Evolutionary conservation across 2,113 vertebrate genomes (phyloP).

Genomic region (Oncorhynchus clarkii): DNA sequence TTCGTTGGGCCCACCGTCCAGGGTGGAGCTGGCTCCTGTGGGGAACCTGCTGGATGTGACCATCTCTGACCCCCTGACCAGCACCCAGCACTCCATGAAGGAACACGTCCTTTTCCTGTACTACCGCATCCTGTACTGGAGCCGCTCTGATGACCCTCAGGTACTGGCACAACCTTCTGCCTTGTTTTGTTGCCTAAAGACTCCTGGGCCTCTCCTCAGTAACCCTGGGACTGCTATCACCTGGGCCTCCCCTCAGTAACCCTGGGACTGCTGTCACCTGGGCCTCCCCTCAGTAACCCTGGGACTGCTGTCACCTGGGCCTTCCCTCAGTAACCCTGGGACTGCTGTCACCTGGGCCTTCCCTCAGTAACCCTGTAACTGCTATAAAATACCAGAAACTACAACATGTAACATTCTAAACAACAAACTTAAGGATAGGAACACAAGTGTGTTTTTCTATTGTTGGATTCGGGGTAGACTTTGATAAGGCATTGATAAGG

Average conservation of each 20-base stretch:
- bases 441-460: not conserved
- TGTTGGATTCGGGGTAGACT: no score
- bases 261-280: no score
- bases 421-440: not conserved
- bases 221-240: no score
- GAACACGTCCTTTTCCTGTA: not conserved
- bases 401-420: not conserved
- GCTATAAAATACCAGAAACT: no score
- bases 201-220: not conserved
- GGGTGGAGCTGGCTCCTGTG: conserved; percentile 30
- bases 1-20: conserved; percentile 60
- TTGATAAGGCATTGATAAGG: no score
- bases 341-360: no score
- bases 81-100: conserved; percentile 59
- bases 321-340: no score
- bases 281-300: no score
- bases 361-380: no score
- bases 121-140: conserved; percentile 60
- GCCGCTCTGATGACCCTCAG: conserved; percentile 15
- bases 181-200: not conserved
- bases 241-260: no score
- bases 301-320: no score
- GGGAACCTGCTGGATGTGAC: conserved; percentile 44
- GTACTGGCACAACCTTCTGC: conserved; percentile 34
- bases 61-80: conserved; percentile 54